Base-by-base conservation (phyloP, 2,888 invertebrate genomes). In the Pherbina coryleti region DNA sequence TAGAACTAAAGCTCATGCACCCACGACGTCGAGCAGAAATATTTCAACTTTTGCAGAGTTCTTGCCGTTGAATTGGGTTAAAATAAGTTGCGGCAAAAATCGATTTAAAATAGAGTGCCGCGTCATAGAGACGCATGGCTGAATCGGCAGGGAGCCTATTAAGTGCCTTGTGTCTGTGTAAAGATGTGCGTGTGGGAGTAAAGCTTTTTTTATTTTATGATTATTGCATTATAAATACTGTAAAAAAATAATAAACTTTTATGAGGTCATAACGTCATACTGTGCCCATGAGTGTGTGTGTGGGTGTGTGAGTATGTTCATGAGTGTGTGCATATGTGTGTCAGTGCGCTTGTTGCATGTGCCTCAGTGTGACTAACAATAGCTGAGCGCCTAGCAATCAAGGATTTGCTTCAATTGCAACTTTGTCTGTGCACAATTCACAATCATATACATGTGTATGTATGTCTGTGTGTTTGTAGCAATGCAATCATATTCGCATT, bases 181-280 rank as follows among this genome's bases (percentile, higher is more conserved):
- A 51, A 22, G 4, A 9, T 70, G 53, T 53, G 70, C 9, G 19
- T 44, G 28, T 70, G 28, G 53, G 25, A 44, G 25, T 25, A 22
- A 19, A 19, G 44, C 44, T 7, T 1, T 44, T 44, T 44, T 22
- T 44, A n/a, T 69, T 37, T 62, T 74, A 22, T 72, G 60, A 37
- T 72, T 34, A 72, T 72, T 60, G 34, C 57, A 72, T 72, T 72
- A 72, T 60, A 72, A 72, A 72, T 71, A 57, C 37, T 72, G 31
- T 22, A 19, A 19, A 57, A 60, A 72, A 37, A 72, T 57, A 57
- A 57, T 72, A 72, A 55, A 71, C 57, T 55, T 72, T 57, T 72
- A 72, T 57, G 72, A 72, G 72, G 72, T 72, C 72, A 72, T 60
- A 72, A 60, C 34, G 37, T 73, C 28, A 49, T 34, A 9, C 1